phyloP scores from a whole-genome alignment of 2,888 invertebrate species.

The Stenolophus ochropezus region DNA sequence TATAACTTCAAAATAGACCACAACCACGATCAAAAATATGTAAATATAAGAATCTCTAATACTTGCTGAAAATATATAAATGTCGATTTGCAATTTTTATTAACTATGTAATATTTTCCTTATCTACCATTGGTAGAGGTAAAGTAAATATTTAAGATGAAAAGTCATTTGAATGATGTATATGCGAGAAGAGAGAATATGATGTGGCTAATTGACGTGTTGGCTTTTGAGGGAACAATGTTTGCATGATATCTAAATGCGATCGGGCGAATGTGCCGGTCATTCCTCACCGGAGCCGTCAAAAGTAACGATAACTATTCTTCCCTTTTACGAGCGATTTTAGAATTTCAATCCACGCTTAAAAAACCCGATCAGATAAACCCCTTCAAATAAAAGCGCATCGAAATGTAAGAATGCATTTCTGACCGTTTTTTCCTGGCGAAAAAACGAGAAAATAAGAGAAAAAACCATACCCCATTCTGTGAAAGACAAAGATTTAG shows the following conservation, averaged over 20 bases:
- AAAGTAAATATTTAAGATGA: too few species aligned
- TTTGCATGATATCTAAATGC: not conserved
- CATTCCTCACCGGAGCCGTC: constrained; percentile 5
- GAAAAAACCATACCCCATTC: constrained; percentile 64
- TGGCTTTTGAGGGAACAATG: not conserved
- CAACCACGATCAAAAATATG: too few species aligned
- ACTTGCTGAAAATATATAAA: too few species aligned
- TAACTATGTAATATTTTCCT: too few species aligned
- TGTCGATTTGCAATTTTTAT: too few species aligned
- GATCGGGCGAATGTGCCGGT: constrained; percentile 1
- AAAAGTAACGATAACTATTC: constrained; percentile 45
- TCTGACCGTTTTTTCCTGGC: constrained; percentile 63
- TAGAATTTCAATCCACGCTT: constrained; percentile 53
- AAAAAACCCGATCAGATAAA: constrained; percentile 62
- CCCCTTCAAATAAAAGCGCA: constrained; percentile 63
- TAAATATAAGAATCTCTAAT: too few species aligned
- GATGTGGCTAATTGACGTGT: not conserved
- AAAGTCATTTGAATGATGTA: too few species aligned
- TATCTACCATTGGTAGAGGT: too few species aligned
- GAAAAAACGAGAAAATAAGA: constrained; percentile 60
- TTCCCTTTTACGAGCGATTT: constrained; percentile 51
- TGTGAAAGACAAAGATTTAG: constrained; percentile 69
- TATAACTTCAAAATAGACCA: too few species aligned
- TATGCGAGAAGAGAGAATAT: too few species aligned
- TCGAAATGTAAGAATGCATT: constrained; percentile 62